phyloP scores from a whole-genome alignment of 2,888 invertebrate genomes.

The Ariolimax columbianus region DNA sequence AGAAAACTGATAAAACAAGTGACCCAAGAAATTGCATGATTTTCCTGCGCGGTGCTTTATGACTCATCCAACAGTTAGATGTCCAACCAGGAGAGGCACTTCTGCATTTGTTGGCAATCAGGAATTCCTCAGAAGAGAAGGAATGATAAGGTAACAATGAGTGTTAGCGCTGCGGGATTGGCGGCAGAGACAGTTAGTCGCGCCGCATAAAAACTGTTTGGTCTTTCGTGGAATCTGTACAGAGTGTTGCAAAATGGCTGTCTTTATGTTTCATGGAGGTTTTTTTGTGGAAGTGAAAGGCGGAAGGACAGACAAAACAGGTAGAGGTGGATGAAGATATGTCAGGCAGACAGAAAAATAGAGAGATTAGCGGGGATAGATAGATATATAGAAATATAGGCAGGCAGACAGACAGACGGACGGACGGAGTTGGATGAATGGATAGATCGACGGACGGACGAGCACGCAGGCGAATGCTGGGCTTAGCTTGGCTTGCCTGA shows the following conservation, averaged over 20 bases:
- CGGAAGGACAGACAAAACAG: background rate
- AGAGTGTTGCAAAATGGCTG: background rate
- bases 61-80: background rate
- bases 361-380: too few relatives aligned
- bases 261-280: background rate
- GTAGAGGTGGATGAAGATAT: too few relatives aligned
- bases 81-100: background rate
- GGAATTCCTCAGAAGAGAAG: background rate
- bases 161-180: background rate
- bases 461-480: too few relatives aligned
- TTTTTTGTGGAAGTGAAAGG: background rate
- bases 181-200: background rate
- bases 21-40: slow-evolving; percentile 39
- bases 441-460: too few relatives aligned
- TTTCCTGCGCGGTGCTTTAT: background rate
- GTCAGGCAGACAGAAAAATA: too few relatives aligned
- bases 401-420: too few relatives aligned
- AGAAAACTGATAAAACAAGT: slow-evolving; percentile 33
- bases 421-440: too few relatives aligned
- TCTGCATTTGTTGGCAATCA: background rate
- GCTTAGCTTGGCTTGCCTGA: too few relatives aligned
- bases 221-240: background rate
- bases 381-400: too few relatives aligned
- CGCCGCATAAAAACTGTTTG: background rate
- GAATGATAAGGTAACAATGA: background rate